Percentiles rank a stretch among this genome's conserved stretches.
These are phyloP conservation scores for Hypocryptadius cinnamomeus DNA, from an alignment of 2,113 vertebrate genomes.

Conservation along the genomic window DNA sequence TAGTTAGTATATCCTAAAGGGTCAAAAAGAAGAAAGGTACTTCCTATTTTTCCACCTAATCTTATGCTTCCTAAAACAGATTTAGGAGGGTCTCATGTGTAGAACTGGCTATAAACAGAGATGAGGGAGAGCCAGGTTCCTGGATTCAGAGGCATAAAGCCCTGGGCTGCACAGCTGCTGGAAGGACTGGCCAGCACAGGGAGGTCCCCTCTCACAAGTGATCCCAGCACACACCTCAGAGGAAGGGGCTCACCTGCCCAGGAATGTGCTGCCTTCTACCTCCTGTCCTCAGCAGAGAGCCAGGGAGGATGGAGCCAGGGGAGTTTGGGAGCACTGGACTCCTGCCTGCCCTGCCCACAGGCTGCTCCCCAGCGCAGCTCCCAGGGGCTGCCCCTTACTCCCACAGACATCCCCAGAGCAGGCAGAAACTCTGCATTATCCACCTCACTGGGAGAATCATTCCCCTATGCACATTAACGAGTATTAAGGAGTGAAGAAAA, in stretches of 20 bases:
- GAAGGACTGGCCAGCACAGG: neutral
- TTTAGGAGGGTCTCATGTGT: neutral
- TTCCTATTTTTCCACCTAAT: neutral
- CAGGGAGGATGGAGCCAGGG: neutral
- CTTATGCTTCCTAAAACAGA: neutral
- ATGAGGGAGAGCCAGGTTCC: neutral
- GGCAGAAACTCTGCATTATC: neutral
- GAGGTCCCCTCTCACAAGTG: neutral
- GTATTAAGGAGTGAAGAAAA: neutral
- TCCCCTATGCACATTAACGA: neutral
- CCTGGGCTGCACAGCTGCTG: neutral
- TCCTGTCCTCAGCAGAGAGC: neutral
- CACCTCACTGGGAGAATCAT: neutral
- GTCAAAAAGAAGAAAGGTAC: neutral
- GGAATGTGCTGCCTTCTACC: neutral
- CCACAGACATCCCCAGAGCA: neutral
- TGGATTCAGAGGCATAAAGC: neutral
- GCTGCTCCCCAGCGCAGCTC: neutral
- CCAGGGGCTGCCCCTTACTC: neutral
- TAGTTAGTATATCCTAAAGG: neutral
- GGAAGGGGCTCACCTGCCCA: neutral
- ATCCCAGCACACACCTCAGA: neutral
- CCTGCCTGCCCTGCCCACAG: neutral
- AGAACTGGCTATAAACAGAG: neutral
- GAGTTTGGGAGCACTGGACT: neutral